These are phyloP conservation scores for Diarsia dahlii DNA, from an alignment of 2,888 invertebrate genomes.

Conservation along the genomic window DNA sequence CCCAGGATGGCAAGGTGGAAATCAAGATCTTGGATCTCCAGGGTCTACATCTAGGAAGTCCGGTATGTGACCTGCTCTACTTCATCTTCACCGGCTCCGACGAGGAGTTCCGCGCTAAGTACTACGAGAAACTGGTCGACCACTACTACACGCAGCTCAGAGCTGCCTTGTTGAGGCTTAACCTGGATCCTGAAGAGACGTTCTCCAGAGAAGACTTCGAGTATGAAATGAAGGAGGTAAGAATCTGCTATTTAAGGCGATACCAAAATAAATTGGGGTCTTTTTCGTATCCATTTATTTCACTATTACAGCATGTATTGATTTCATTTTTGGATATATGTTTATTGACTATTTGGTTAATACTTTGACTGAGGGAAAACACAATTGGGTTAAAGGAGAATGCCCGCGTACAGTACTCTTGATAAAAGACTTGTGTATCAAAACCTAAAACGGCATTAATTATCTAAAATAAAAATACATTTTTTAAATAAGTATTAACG, in stretches of 20 bases:
- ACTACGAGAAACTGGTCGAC: conserved; percentile 67
- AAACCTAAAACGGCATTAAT: too few relatives aligned
- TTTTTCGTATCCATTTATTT: too few relatives aligned
- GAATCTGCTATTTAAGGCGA: background rate
- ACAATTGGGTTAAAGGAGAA: too few relatives aligned
- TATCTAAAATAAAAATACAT: too few relatives aligned
- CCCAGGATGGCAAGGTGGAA: conserved; percentile 61
- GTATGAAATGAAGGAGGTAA: conserved; percentile 75
- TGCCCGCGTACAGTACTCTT: too few relatives aligned
- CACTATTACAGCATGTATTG: too few relatives aligned
- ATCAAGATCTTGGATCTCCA: conserved; percentile 79
- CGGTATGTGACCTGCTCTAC: conserved; percentile 77
- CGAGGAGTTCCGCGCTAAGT: conserved; percentile 73
- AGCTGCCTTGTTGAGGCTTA: conserved; percentile 68
- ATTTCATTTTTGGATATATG: too few relatives aligned
- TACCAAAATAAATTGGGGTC: too few relatives aligned
- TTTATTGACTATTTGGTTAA: too few relatives aligned
- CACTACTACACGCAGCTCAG: conserved; percentile 72
- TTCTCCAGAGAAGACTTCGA: conserved; percentile 77
- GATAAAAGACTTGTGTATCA: too few relatives aligned
- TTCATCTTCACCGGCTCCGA: conserved; percentile 80
- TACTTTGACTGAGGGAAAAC: too few relatives aligned
- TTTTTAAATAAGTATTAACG: too few relatives aligned
- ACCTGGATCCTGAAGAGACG: conserved; percentile 69
- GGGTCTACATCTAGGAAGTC: conserved; percentile 74